Conservation (phyloP, 1,140 invertebrate genomes). For the Ruditapes philippinarum region DNA sequence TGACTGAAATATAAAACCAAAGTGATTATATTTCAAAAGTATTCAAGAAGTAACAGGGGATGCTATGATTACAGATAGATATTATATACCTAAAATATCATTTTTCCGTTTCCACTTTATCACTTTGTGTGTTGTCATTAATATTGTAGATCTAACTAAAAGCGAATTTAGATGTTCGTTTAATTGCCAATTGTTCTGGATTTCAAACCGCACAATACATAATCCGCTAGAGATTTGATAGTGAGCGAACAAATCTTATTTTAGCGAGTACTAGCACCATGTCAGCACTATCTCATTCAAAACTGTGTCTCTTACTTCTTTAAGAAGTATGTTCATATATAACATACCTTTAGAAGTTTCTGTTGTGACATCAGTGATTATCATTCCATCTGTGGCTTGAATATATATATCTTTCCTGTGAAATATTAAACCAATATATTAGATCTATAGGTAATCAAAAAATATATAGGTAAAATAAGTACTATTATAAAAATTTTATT, state of each 20-base stretch:
- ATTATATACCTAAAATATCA: too few species aligned
- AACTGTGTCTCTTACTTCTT: neutral
- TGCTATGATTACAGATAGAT: too few species aligned
- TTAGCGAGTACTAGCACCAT: too few species aligned
- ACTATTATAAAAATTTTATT: too few species aligned
- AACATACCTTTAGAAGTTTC: conserved; percentile 70
- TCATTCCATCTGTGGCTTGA: conserved; percentile 70
- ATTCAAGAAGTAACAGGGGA: neutral
- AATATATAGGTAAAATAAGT: too few species aligned
- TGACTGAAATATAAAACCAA: neutral
- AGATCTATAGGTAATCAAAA: neutral
- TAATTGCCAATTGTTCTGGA: too few species aligned
- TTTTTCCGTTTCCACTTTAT: too few species aligned
- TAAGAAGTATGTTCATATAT: neutral
- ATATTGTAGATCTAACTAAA: neutral
- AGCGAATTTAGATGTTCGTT: too few species aligned
- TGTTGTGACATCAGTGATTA: conserved; percentile 75
- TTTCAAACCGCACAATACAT: too few species aligned
- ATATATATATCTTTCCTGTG: conserved; percentile 80
- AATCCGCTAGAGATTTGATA: too few species aligned
- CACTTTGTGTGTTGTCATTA: neutral
- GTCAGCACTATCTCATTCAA: neutral
- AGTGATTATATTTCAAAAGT: neutral
- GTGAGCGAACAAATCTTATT: too few species aligned
- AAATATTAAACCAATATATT: neutral